These are phyloP conservation scores for Natator depressus DNA, from an alignment of 2,113 vertebrate species.

Conservation along the genomic window DNA sequence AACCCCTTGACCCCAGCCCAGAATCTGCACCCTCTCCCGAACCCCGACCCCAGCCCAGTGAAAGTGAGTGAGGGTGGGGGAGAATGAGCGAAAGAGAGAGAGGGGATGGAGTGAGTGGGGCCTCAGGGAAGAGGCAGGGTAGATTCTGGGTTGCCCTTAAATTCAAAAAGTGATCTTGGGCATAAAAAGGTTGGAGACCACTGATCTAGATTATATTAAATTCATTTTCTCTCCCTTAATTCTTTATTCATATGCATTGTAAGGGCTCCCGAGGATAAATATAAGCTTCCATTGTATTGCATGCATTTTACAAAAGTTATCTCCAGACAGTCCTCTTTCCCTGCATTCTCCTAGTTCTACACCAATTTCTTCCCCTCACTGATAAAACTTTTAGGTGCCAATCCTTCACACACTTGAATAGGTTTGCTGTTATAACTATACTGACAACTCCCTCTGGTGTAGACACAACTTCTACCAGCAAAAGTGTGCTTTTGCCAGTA, in stretches of 20 bases:
- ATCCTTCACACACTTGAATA: not conserved
- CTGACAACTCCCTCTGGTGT: not conserved
- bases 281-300: not conserved
- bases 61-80: too few relatives aligned
- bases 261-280: not conserved
- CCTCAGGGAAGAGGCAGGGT: too few relatives aligned
- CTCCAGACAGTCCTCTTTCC: not conserved
- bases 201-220: not conserved
- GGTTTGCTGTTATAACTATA: not conserved
- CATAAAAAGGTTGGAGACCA: too few relatives aligned
- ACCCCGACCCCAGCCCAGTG: too few relatives aligned
- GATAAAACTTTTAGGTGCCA: not conserved
- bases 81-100: too few relatives aligned
- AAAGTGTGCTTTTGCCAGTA: not conserved
- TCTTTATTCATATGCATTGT: not conserved
- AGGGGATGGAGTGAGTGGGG: too few relatives aligned
- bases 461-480: not conserved
- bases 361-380: not conserved
- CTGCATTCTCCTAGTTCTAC: not conserved
- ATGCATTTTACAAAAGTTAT: not conserved
- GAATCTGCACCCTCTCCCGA: too few relatives aligned
- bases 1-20: too few relatives aligned
- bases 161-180: too few relatives aligned
- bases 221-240: not conserved
- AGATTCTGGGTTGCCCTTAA: too few relatives aligned